phyloP scores from a whole-genome alignment of 1,140 invertebrate genomes.

The Zaprionus lachaisei region DNA sequence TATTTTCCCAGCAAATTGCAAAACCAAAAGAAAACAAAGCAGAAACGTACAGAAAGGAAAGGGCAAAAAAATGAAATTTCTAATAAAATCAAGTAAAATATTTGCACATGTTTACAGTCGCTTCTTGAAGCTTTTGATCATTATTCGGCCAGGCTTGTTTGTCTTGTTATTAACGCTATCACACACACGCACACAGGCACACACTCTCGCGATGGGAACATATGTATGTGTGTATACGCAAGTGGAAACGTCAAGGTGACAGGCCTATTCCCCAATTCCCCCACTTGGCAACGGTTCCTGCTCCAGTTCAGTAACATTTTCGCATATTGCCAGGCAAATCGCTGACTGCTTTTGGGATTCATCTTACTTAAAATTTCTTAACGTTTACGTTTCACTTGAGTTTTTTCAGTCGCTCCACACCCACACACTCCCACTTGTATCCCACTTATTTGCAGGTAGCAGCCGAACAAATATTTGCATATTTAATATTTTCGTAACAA shows the following conservation, averaged over 20 bases:
- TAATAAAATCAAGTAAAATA: slow-evolving; percentile 80
- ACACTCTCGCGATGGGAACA: not conserved
- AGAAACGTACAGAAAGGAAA: slow-evolving; percentile 12
- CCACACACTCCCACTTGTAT: not conserved
- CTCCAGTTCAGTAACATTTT: slow-evolving; percentile 24
- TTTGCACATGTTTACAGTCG: slow-evolving; percentile 72
- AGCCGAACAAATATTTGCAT: slow-evolving; percentile 77
- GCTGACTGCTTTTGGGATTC: slow-evolving; percentile 30
- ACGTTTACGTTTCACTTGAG: slow-evolving; percentile 60
- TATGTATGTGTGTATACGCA: not conserved
- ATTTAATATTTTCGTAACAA: slow-evolving; percentile 80
- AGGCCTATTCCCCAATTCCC: slow-evolving; percentile 56
- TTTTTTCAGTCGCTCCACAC: slow-evolving; percentile 45
- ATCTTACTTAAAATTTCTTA: slow-evolving; percentile 44
- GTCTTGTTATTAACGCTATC: slow-evolving; percentile 70
- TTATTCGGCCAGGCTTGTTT: slow-evolving; percentile 64
- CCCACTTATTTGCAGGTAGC: slow-evolving; percentile 75
- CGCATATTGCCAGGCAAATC: slow-evolving; percentile 67
- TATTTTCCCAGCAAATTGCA: slow-evolving; percentile 34
- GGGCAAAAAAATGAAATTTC: slow-evolving; percentile 44
- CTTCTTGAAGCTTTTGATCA: slow-evolving; percentile 76
- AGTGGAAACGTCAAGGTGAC: slow-evolving; percentile 65
- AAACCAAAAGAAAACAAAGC: slow-evolving; percentile 50
- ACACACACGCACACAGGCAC: slow-evolving; percentile 18
- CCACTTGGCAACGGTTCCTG: slow-evolving; percentile 37